phyloP scores from a whole-genome alignment of 64 coral and sea anemone species.

The Pocillopora verrucosa region DNA sequence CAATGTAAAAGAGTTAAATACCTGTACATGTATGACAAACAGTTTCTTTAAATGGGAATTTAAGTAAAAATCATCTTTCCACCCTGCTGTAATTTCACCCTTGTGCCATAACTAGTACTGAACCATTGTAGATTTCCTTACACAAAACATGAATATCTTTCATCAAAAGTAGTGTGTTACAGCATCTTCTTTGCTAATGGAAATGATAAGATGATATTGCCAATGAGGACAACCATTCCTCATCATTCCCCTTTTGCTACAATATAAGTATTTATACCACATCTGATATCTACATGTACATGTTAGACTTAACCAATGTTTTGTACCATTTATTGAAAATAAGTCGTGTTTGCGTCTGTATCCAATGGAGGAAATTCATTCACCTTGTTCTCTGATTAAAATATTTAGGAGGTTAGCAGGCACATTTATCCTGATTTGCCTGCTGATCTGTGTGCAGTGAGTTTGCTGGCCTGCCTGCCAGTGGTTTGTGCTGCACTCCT shows the following conservation, averaged over 20 bases:
- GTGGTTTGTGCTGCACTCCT: constrained; percentile 96
- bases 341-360: neutral
- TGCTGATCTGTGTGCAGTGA: constrained; percentile 92
- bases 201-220: neutral
- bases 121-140: neutral
- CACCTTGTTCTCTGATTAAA: neutral
- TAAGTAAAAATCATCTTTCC: neutral
- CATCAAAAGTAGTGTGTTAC: neutral
- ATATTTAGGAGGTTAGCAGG: constrained; percentile 47
- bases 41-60: too few species aligned
- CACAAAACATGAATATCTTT: neutral
- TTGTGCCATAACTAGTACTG: neutral
- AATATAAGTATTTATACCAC: constrained; percentile 1
- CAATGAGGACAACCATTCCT: neutral
- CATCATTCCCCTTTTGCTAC: neutral
- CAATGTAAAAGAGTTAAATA: too few species aligned
- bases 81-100: neutral
- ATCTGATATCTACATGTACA: constrained; percentile 36
- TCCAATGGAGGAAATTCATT: neutral
- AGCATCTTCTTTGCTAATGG: neutral
- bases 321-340: constrained; percentile 12
- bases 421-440: constrained; percentile 90
- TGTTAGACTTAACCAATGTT: neutral
- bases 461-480: constrained; percentile 83
- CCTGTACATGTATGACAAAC: too few species aligned